A percentile compares a stretch with the other conserved stretches of the same genome.
Conservation (phyloP, 2,113 vertebrate species). For the Gobio gobio region DNA sequence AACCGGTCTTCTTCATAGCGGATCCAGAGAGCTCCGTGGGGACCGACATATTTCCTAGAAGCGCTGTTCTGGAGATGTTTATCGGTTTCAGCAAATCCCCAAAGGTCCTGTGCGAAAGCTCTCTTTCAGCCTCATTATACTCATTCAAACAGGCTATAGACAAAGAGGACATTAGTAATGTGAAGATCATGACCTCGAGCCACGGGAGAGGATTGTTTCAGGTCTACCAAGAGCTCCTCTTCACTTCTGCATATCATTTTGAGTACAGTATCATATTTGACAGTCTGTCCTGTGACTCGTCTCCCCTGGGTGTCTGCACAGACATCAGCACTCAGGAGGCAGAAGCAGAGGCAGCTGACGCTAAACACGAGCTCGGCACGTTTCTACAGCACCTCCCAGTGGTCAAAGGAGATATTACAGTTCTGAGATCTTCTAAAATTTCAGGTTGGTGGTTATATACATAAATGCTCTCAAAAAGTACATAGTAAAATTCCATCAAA, state of each 20-base stretch:
- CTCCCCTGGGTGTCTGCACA: conserved; percentile 33
- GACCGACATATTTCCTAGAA: neutral
- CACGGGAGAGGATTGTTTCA: conserved; percentile 73
- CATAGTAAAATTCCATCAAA: too few species aligned
- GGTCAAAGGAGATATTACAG: conserved; percentile 76
- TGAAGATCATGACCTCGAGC: conserved; percentile 77
- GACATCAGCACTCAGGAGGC: conserved; percentile 37
- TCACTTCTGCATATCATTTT: conserved; percentile 84
- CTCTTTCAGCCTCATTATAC: conserved; percentile 76
- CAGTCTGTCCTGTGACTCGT: conserved; percentile 37
- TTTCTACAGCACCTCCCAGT: conserved; percentile 82
- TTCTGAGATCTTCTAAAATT: conserved; percentile 83
- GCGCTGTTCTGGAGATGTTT: conserved; percentile 19
- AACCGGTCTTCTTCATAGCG: conserved; percentile 50
- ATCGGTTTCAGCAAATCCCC: conserved; percentile 59
- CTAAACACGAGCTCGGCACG: conserved; percentile 72
- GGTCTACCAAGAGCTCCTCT: conserved; percentile 79
- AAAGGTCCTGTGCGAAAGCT: conserved; percentile 69
- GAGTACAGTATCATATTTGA: conserved; percentile 71
- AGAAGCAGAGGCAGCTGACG: conserved; percentile 25
- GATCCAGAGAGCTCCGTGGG: neutral
- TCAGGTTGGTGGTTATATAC: conserved; percentile 77
- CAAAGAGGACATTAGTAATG: conserved; percentile 69
- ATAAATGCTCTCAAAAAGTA: too few species aligned
- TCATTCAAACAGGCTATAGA: conserved; percentile 84